Conservation (phyloP, 1,140 invertebrate species). For the Microplitis mediator region DNA sequence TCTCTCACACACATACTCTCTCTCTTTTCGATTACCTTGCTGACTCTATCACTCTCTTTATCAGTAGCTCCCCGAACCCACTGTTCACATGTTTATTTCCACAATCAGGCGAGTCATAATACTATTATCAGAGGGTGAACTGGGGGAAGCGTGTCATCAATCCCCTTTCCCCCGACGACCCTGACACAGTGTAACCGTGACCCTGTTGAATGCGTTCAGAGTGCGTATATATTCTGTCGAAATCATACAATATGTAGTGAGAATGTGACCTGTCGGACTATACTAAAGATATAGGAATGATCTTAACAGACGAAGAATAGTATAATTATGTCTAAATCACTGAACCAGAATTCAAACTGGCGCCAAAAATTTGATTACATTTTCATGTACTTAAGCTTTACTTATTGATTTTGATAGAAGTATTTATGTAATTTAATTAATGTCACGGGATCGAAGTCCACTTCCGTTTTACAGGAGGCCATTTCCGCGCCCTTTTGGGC, state of each 20-base stretch:
- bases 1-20: conserved; percentile 1
- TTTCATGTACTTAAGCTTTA: no score
- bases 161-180: conserved; percentile 38
- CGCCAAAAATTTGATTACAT: no score
- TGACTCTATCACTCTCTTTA: neutral
- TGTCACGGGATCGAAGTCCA: no score
- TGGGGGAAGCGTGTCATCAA: conserved; percentile 35
- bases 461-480: no score
- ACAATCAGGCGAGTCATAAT: conserved; percentile 57
- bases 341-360: no score
- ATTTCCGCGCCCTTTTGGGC: no score
- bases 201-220: conserved; percentile 39
- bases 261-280: neutral
- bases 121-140: conserved; percentile 55
- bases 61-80: conserved; percentile 11
- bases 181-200: conserved; percentile 47
- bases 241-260: neutral
- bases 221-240: conserved; percentile 5
- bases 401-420: no score
- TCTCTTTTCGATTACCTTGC: neutral
- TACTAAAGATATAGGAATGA: no score
- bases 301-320: no score
- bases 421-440: no score
- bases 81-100: conserved; percentile 54
- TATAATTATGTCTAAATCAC: no score